Evolutionary conservation across 1,140 invertebrate species (phyloP).

Genomic region (Apis dorsata): DNA sequence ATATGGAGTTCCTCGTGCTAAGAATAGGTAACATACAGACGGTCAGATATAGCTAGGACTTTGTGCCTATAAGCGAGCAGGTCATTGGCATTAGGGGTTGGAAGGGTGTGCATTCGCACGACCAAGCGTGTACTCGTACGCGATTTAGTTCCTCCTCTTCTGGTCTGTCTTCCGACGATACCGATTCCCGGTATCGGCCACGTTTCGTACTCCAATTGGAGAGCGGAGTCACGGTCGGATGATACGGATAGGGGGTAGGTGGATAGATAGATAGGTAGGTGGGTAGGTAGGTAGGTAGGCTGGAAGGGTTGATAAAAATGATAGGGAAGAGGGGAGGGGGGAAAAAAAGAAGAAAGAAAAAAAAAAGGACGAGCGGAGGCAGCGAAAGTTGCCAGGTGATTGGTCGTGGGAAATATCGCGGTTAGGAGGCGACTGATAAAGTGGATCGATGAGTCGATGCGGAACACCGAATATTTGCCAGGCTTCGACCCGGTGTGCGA

Average conservation of each 20-base stretch:
- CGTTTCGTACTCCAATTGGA: slow-evolving; percentile 34
- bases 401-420: slow-evolving; percentile 67
- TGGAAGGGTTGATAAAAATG: slow-evolving; percentile 24
- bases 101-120: slow-evolving; percentile 68
- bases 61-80: slow-evolving; percentile 75
- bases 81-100: slow-evolving; percentile 77
- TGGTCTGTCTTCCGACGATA: slow-evolving; percentile 42
- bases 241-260: neutral
- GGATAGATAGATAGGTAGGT: neutral
- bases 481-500: slow-evolving; percentile 41
- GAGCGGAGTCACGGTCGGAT: slow-evolving; percentile 13
- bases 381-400: slow-evolving; percentile 61
- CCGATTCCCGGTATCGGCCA: slow-evolving; percentile 44
- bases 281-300: neutral
- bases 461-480: slow-evolving; percentile 46
- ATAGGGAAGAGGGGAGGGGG: neutral
- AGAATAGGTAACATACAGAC: slow-evolving; percentile 75
- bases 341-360: neutral
- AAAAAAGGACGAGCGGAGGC: slow-evolving; percentile 6
- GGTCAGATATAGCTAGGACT: slow-evolving; percentile 73
- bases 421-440: slow-evolving; percentile 65
- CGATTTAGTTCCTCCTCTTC: slow-evolving; percentile 54
- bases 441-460: slow-evolving; percentile 64
- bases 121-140: slow-evolving; percentile 47
- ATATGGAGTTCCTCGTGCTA: slow-evolving; percentile 70